A percentile compares a stretch with the other conserved stretches of the same genome.
These are phyloP conservation scores for Endotricha flammealis DNA, from an alignment of 2,888 invertebrate genomes.

Conservation along the genomic window DNA sequence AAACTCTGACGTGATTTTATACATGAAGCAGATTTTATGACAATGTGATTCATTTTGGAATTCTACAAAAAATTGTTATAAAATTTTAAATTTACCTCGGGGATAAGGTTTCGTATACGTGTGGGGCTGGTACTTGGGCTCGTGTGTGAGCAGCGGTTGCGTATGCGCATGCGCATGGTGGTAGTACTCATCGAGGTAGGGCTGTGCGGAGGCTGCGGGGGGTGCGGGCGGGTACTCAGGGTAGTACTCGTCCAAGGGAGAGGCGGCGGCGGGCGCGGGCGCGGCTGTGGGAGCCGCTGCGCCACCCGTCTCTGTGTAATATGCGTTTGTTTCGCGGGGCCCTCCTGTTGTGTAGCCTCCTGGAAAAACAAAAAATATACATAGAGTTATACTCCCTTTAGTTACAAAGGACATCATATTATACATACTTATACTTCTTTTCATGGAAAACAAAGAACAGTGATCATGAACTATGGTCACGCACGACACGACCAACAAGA, in stretches of 20 bases:
- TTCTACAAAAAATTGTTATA: too few species aligned
- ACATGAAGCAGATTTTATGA: too few species aligned
- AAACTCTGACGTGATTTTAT: too few species aligned
- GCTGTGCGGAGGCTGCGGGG: slow-evolving; percentile 72
- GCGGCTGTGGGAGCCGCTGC: slow-evolving; percentile 42
- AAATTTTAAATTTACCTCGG: slow-evolving; percentile 84
- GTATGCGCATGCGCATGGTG: slow-evolving; percentile 86
- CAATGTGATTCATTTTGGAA: too few species aligned
- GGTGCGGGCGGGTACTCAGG: slow-evolving; percentile 69
- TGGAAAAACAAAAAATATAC: slow-evolving; percentile 32
- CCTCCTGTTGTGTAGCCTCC: slow-evolving; percentile 78
- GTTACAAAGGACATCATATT: too few species aligned
- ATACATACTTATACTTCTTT: too few species aligned
- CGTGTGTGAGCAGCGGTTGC: slow-evolving; percentile 75
- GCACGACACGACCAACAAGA: too few species aligned
- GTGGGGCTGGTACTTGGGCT: slow-evolving; percentile 85
- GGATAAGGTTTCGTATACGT: slow-evolving; percentile 84
- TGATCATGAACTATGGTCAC: too few species aligned
- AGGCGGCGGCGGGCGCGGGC: slow-evolving; percentile 57
- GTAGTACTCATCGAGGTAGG: slow-evolving; percentile 84
- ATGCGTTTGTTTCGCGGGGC: slow-evolving; percentile 71
- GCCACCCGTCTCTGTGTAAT: slow-evolving; percentile 63
- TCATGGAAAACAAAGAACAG: too few species aligned
- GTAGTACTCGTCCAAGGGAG: slow-evolving; percentile 77
- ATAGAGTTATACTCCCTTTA: too few species aligned